A percentile compares a stretch with the other conserved stretches of the same genome.
phyloP scores from a whole-genome alignment of 1,140 invertebrate genomes.

The Musca vetustissima region DNA sequence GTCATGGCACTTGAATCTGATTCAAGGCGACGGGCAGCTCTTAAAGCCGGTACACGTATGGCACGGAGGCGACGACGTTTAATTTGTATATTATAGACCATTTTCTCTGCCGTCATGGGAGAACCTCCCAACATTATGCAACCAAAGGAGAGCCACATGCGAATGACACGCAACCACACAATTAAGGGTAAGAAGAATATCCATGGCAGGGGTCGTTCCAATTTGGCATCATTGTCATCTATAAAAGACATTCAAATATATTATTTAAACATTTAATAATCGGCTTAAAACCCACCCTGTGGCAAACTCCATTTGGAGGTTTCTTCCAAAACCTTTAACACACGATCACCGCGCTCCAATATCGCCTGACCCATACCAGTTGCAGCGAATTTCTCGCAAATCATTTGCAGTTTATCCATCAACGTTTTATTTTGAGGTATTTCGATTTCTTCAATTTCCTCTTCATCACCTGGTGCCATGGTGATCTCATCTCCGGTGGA shows the following conservation, averaged over 20 bases:
- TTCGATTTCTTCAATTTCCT: constrained; percentile 43
- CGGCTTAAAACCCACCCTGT: constrained; percentile 31
- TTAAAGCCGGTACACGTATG: constrained; percentile 42
- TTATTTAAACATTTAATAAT: neutral
- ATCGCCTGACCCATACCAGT: constrained; percentile 43
- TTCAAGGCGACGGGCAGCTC: constrained; percentile 37
- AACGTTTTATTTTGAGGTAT: constrained; percentile 29
- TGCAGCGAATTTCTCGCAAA: constrained; percentile 43
- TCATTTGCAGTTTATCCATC: constrained; percentile 37
- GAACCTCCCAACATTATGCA: constrained; percentile 45
- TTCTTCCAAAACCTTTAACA: constrained; percentile 42
- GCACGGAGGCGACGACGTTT: constrained; percentile 46
- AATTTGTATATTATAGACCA: constrained; percentile 51
- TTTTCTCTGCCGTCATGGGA: constrained; percentile 37
- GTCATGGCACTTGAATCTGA: constrained; percentile 6
- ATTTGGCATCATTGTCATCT: constrained; percentile 33
- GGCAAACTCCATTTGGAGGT: constrained; percentile 53
- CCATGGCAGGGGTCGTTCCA: constrained; percentile 49
- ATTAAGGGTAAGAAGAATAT: constrained; percentile 44
- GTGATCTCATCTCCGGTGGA: constrained; percentile 32
- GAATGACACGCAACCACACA: constrained; percentile 41
- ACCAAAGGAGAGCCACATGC: constrained; percentile 46
- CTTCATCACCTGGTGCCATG: constrained; percentile 30
- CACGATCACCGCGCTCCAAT: constrained; percentile 40
- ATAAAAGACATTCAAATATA: neutral